Conservation (phyloP, 1,140 invertebrate species). For the Theocolax elegans region DNA sequence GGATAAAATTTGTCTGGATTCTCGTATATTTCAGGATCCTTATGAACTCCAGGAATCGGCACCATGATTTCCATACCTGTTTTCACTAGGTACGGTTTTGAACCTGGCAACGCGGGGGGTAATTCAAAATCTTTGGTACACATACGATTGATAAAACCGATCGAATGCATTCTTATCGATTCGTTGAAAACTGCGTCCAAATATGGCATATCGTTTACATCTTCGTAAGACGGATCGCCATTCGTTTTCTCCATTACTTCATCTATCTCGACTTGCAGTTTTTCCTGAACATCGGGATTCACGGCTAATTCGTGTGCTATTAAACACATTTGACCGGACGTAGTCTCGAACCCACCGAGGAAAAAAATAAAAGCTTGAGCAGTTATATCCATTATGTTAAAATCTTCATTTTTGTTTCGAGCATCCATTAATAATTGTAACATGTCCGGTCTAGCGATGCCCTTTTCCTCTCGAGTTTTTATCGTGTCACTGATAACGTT, state of each 20-base stretch:
- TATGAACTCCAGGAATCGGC: conserved; percentile 63
- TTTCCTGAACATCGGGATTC: conserved; percentile 43
- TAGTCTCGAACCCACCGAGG: conserved; percentile 60
- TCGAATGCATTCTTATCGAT: conserved; percentile 40
- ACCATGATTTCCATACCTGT: conserved; percentile 48
- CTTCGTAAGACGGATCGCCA: conserved; percentile 43
- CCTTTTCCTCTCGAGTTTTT: conserved; percentile 41
- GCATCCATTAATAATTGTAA: conserved; percentile 55
- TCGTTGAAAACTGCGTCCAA: conserved; percentile 47
- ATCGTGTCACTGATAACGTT: conserved; percentile 47
- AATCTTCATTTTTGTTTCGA: conserved; percentile 57
- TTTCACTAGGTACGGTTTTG: conserved; percentile 63
- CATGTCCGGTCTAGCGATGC: conserved; percentile 53
- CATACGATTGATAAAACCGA: conserved; percentile 66
- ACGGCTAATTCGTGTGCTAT: conserved; percentile 30
- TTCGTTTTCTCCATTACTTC: conserved; percentile 39
- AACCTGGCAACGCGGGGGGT: conserved; percentile 45
- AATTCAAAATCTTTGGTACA: conserved; percentile 56
- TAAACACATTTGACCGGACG: conserved; percentile 57
- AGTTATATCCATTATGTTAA: conserved; percentile 38
- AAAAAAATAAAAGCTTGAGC: conserved; percentile 61
- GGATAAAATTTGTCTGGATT: conserved; percentile 69
- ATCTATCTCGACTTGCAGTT: conserved; percentile 48
- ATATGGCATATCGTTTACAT: conserved; percentile 39
- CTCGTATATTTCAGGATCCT: conserved; percentile 67